Evolutionary conservation across 2,797 vertebrate genomes (phyloP).

Genomic region (Mormyrus proboscirostris): DNA sequence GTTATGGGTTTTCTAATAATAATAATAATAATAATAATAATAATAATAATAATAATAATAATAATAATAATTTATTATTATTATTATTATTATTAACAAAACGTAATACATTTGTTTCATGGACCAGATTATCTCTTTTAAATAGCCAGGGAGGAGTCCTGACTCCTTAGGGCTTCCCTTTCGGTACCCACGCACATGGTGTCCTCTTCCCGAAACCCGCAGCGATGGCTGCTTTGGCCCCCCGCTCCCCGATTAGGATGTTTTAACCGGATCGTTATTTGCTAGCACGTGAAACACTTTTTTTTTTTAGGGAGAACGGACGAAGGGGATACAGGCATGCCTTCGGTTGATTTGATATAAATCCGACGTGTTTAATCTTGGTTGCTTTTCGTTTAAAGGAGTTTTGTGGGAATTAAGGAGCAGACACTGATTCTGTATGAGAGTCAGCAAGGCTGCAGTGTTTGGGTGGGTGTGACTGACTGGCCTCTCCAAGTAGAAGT

Average conservation of each 20-base stretch:
- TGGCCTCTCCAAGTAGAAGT: neutral
- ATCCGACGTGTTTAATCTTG: neutral
- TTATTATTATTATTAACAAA: too few relatives aligned
- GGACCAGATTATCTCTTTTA: neutral
- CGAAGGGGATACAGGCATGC: too few relatives aligned
- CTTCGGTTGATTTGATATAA: neutral
- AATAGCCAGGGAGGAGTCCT: neutral
- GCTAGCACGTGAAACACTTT: neutral
- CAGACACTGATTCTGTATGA: neutral
- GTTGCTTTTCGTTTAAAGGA: neutral
- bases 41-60: neutral
- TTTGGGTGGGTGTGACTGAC: neutral
- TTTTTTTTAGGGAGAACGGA: neutral
- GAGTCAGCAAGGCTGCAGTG: neutral
- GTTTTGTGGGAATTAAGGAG: neutral
- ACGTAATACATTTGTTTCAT: neutral
- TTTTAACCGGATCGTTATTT: neutral
- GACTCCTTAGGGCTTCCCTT: neutral
- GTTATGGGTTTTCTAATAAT: neutral
- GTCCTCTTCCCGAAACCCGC: neutral
- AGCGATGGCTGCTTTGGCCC: neutral
- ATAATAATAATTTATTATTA: neutral
- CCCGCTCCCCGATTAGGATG: neutral
- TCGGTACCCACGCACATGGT: neutral
- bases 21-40: neutral